Conservation (phyloP, 2,797 vertebrate genomes). For the Chloroceryle amazona region DNA sequence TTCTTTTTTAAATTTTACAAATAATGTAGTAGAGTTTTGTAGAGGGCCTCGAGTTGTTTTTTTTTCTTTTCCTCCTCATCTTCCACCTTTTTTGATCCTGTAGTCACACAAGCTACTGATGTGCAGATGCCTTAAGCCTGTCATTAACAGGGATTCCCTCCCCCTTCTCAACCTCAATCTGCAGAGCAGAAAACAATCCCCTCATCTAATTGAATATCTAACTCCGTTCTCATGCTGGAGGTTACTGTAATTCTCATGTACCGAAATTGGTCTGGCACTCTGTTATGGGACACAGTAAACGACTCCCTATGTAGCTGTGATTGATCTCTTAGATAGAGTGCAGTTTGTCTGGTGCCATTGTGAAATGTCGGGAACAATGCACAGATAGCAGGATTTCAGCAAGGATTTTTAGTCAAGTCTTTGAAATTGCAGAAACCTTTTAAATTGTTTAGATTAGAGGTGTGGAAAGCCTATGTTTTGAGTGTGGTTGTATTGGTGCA, state of each 20-base stretch:
- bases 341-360: not conserved
- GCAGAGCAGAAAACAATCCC: not conserved
- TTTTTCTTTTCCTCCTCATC: fast-evolving
- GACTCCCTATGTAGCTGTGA: not conserved
- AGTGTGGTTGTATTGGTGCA: not conserved
- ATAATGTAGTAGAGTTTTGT: not conserved
- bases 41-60: not conserved
- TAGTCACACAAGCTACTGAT: not conserved
- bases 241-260: not conserved
- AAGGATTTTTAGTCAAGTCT: not conserved
- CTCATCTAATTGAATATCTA: not conserved
- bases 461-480: not conserved
- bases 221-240: not conserved
- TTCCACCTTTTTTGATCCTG: not conserved
- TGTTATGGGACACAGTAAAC: not conserved
- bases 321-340: not conserved
- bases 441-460: not conserved
- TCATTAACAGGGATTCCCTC: not conserved
- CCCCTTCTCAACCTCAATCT: not conserved
- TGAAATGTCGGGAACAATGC: not conserved
- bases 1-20: not conserved
- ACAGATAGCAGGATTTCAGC: not conserved
- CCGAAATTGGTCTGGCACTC: not conserved
- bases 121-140: not conserved
- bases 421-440: not conserved